These are phyloP conservation scores for Petrolisthes manimaculis DNA, from an alignment of 2,888 invertebrate genomes.

Conservation along the genomic window DNA sequence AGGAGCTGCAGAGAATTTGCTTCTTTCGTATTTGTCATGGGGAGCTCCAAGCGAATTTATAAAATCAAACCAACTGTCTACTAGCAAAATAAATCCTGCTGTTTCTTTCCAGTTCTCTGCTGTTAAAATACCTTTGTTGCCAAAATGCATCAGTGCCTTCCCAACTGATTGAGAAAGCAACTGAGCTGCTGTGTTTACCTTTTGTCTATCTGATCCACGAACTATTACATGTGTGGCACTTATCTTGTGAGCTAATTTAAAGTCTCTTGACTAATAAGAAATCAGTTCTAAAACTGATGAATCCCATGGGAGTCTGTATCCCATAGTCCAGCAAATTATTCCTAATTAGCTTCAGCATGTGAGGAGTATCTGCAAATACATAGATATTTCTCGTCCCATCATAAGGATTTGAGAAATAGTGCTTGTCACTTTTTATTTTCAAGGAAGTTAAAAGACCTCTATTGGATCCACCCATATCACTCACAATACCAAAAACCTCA, in stretches of 20 bases:
- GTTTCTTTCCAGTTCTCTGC: not conserved
- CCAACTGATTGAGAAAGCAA: not conserved
- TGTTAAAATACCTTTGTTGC: not conserved
- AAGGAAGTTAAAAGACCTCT: not conserved
- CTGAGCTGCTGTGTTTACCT: not conserved
- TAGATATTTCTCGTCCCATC: not conserved
- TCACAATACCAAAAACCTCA: not conserved
- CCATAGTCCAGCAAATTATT: not conserved
- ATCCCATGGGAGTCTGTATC: not conserved
- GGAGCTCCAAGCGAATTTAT: no score
- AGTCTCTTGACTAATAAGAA: not conserved
- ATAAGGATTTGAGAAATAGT: not conserved
- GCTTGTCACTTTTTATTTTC: not conserved
- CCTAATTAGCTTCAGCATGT: not conserved
- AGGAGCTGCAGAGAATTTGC: not conserved
- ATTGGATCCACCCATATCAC: not conserved
- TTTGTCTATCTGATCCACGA: not conserved
- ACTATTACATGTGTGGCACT: not conserved
- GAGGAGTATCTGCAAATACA: not conserved
- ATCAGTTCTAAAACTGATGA: not conserved
- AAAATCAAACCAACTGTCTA: not conserved
- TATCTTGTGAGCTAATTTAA: not conserved
- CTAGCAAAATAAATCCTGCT: not conserved
- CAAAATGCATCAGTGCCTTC: not conserved
- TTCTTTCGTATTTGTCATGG: no score